Evolutionary conservation across 2,797 vertebrate species (phyloP), one percentile per base, ranked within the genome.

Genomic region (Pangasius sanitwongsei): DNA sequence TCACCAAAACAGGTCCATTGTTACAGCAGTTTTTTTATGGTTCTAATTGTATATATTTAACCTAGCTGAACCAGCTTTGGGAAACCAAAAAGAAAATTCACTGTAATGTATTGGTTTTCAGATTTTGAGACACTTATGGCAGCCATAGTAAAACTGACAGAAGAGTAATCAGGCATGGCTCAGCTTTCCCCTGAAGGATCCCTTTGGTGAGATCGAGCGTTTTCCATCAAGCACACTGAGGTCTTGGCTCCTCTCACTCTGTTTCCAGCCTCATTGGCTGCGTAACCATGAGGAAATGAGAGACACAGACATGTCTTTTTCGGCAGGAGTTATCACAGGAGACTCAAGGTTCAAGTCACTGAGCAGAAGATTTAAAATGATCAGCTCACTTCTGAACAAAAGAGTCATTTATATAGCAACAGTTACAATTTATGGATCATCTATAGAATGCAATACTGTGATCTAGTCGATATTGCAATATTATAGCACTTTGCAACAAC

Each of bases 241-340:
- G 91, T 87, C 88, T 88, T 83, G 92, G 92, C 91, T 93, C 90
- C 92, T 89, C 90, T 92, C 91, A 91, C 92, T 93, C 91, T 90
- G 93, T 94, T 94, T 95, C 92, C 92, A 90, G 94, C 92, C 92
- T 95, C 94, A 93, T 95, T 94, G 94, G 74, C 93, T 90, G 92
- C 53, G 90, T 94, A 94, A 96, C 94, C 93, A 94, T 87, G 92
- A 94, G 92, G 94, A 95, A 94, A 95, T 90, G 91, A 94, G 90
- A 88, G 89, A 91, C 89, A 88, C 86, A 91, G 85, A 34, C 86
- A 91, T 89, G 86, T 89, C 89, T 92, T 89, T 92, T 92, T 93
- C 90, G 89, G 84, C 63, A 83, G 89, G 89, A 90, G 87, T 89
- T 91, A 89, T 93, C 92, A 84, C 83, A 85, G 87, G 86, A 91